Evolutionary conservation across 1,140 invertebrate species (phyloP), one percentile per base, ranked within the genome.

Genomic region (Druon quercuslanigerum): DNA sequence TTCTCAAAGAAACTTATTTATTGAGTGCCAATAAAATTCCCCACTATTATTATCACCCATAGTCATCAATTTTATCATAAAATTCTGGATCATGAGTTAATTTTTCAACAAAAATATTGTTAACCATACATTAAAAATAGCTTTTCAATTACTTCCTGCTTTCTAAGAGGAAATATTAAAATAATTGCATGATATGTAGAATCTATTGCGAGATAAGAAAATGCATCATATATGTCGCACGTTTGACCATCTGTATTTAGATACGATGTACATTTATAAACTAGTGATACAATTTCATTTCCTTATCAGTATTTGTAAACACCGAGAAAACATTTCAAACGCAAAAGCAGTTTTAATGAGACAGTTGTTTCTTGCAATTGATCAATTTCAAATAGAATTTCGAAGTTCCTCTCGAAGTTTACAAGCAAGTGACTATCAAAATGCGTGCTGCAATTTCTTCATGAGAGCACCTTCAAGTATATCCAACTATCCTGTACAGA

Each of bases 401-500:
- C 40, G 60, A 46, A 66, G 25, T 33, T 33, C n/a, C 33, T 16
- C 6, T 1, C 8, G 60, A 16, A 25, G 8, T 25, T 40, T 66
- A 16, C 20, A 40, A 66, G 5, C n/a, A 66, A 66, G 12, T 40
- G 6, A 33, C 25, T 1, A 9, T 66, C 2, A 16, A 60, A 60
- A 60, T 13, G 33, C 6, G 12, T 60, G 12, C 13, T 14, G 19
- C 57, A 33, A 4, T 60, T 25, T 16, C 57, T 60, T 4, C 14
- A 4, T 60, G 4, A 25, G 19, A 25, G 33, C 33, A 66, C n/a
- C 16, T 66, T 66, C 25, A 66, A 40, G 20, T 40, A 16, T 6
- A 14, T 25, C 25, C 33, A 66, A 66, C 40, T 66, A 66, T 17
- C 20, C 66, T 72, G 54, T 66, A 74, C n/a, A 80, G 71, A 79